Conservation (phyloP, 2,113 vertebrate genomes). For the Pollachius pollachius region DNA sequence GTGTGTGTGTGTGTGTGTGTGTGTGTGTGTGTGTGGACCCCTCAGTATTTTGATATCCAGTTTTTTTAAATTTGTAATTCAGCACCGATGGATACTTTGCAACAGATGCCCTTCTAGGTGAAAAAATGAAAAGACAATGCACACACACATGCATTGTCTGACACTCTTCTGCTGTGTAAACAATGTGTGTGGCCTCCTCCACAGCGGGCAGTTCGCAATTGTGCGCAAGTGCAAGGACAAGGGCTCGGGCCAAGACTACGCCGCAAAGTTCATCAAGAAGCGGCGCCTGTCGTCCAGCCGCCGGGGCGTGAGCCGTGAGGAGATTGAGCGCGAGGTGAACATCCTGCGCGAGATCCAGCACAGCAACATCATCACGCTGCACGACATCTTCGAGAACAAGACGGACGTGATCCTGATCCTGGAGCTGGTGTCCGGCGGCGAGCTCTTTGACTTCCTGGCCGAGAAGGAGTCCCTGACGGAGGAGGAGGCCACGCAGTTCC, state of each 20-base stretch:
- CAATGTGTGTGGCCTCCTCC: not conserved
- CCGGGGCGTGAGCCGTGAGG: slow-evolving; percentile 92
- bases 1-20: too few relatives aligned
- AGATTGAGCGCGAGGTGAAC: slow-evolving; percentile 95
- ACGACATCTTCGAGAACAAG: slow-evolving; percentile 98
- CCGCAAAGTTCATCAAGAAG: slow-evolving; percentile 98
- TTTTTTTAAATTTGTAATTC: not conserved
- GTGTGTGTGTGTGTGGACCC: not conserved
- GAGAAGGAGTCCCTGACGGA: slow-evolving; percentile 96
- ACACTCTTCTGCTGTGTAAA: not conserved
- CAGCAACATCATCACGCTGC: slow-evolving; percentile 96
- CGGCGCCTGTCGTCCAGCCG: slow-evolving; percentile 91
- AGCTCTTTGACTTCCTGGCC: slow-evolving; percentile 94
- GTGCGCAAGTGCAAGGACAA: slow-evolving; percentile 92
- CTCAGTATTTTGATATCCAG: not conserved
- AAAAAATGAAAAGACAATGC: not conserved
- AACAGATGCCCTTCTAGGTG: not conserved
- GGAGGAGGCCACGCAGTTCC: slow-evolving; percentile 96
- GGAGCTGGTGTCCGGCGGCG: slow-evolving; percentile 92
- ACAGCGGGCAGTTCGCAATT: slow-evolving; percentile 92
- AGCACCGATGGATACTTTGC: not conserved
- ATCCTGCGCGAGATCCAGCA: slow-evolving; percentile 96
- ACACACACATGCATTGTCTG: not conserved
- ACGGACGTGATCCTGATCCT: slow-evolving; percentile 97
- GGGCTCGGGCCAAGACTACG: slow-evolving; percentile 80